Evolutionary conservation across 2,888 invertebrate genomes (phyloP).

Genomic region (Sphecodes monilicornis): DNA sequence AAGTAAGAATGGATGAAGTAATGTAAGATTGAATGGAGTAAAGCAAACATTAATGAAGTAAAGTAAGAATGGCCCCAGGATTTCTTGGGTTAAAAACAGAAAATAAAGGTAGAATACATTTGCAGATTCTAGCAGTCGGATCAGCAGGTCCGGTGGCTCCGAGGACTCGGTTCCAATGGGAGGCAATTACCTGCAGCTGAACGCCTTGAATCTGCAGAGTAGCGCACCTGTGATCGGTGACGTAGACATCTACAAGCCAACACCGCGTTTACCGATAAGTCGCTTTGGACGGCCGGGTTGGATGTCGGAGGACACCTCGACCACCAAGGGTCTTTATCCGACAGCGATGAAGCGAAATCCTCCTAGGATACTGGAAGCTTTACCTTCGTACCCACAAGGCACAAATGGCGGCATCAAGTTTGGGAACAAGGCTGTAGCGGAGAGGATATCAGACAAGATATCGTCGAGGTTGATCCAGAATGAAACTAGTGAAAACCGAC

Average conservation of each 20-base stretch:
- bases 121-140: slow-evolving; percentile 76
- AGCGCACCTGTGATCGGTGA: slow-evolving; percentile 71
- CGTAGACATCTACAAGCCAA: slow-evolving; percentile 61
- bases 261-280: slow-evolving; percentile 53
- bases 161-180: slow-evolving; percentile 72
- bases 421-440: slow-evolving; percentile 21
- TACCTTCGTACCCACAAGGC: slow-evolving; percentile 77
- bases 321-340: slow-evolving; percentile 43
- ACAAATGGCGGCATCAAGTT: slow-evolving; percentile 33
- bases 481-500: slow-evolving; percentile 13
- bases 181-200: slow-evolving; percentile 73
- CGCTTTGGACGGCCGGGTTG: slow-evolving; percentile 72
- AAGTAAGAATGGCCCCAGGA: too few relatives aligned
- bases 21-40: too few relatives aligned
- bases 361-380: slow-evolving; percentile 81
- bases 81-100: neutral
- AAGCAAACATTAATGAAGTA: too few relatives aligned
- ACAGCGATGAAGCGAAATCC: slow-evolving; percentile 74
- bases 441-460: slow-evolving; percentile 23
- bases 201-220: slow-evolving; percentile 78
- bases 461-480: slow-evolving; percentile 39
- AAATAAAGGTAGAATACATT: neutral
- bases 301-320: slow-evolving; percentile 71
- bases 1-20: too few relatives aligned
- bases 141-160: slow-evolving; percentile 81